Conservation (phyloP, 2,797 vertebrate species). For the Furcifer pardalis region DNA sequence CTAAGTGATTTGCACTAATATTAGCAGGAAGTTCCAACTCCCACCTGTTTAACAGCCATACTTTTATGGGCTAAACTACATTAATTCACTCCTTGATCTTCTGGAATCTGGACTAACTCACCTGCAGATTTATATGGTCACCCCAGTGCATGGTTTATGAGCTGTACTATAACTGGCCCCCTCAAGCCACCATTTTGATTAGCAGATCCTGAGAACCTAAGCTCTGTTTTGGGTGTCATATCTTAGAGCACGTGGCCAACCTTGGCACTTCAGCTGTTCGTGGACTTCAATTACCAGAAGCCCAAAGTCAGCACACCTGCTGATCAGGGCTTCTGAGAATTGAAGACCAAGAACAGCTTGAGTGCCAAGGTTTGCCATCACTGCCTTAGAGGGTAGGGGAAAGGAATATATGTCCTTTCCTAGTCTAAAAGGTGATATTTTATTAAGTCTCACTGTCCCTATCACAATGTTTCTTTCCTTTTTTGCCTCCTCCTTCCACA, state of each 20-base stretch:
- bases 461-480: neutral
- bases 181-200: too few relatives aligned
- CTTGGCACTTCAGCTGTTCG: too few relatives aligned
- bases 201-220: neutral
- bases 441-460: neutral
- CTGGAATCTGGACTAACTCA: neutral
- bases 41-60: neutral
- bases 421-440: neutral
- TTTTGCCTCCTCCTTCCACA: neutral
- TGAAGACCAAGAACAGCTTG: too few relatives aligned
- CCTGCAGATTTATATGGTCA: neutral
- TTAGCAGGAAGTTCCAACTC: neutral
- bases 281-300: too few relatives aligned
- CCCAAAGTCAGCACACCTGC: too few relatives aligned
- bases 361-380: too few relatives aligned
- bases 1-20: neutral
- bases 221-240: too few relatives aligned
- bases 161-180: neutral
- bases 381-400: too few relatives aligned
- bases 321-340: too few relatives aligned
- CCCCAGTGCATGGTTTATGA: neutral
- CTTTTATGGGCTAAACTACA: neutral
- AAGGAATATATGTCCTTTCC: too few relatives aligned
- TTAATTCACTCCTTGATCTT: neutral
- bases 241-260: too few relatives aligned